Percentiles rank a stretch among this genome's conserved stretches.
Conservation (phyloP, 2,888 invertebrate species). For the Dryadula phaetusa region DNA sequence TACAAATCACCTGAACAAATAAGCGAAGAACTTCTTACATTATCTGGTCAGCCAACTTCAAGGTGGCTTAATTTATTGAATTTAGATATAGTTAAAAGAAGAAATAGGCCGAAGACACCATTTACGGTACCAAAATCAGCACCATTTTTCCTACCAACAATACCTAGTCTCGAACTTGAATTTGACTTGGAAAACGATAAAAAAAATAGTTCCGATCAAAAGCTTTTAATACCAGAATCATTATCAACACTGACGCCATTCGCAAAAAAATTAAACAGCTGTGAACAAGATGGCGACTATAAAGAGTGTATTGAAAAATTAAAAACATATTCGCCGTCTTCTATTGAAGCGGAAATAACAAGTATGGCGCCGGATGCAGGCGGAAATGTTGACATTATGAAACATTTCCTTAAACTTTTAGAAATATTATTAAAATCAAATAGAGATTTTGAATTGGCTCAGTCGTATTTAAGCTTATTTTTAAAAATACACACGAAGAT, state of each 20-base stretch:
- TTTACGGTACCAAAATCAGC: slow-evolving; percentile 93
- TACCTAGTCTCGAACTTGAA: slow-evolving; percentile 91
- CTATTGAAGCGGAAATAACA: slow-evolving; percentile 94
- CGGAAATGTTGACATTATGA: slow-evolving; percentile 88
- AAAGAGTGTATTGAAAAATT: slow-evolving; percentile 83
- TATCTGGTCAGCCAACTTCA: slow-evolving; percentile 93
- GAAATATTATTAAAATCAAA: slow-evolving; percentile 88
- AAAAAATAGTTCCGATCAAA: slow-evolving; percentile 69
- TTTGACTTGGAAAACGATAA: slow-evolving; percentile 88
- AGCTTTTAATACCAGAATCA: slow-evolving; percentile 82
- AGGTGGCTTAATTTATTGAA: slow-evolving; percentile 96
- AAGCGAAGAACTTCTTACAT: slow-evolving; percentile 89
- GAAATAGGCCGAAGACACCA: slow-evolving; percentile 95
- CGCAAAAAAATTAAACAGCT: slow-evolving; percentile 85
- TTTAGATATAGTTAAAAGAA: slow-evolving; percentile 92
- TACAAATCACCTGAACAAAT: slow-evolving; percentile 92
- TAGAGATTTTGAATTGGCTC: slow-evolving; percentile 94
- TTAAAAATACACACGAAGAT: slow-evolving; percentile 90
- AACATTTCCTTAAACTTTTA: slow-evolving; percentile 91
- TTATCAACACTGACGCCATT: slow-evolving; percentile 88
- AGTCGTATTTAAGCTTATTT: slow-evolving; percentile 95
- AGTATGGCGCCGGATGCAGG: slow-evolving; percentile 90
- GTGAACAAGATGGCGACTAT: slow-evolving; percentile 80
- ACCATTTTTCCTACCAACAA: slow-evolving; percentile 97
- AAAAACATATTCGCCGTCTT: slow-evolving; percentile 91